Evolutionary conservation across 2,888 invertebrate species (phyloP).

Genomic region (Sinentomon sp.): DNA sequence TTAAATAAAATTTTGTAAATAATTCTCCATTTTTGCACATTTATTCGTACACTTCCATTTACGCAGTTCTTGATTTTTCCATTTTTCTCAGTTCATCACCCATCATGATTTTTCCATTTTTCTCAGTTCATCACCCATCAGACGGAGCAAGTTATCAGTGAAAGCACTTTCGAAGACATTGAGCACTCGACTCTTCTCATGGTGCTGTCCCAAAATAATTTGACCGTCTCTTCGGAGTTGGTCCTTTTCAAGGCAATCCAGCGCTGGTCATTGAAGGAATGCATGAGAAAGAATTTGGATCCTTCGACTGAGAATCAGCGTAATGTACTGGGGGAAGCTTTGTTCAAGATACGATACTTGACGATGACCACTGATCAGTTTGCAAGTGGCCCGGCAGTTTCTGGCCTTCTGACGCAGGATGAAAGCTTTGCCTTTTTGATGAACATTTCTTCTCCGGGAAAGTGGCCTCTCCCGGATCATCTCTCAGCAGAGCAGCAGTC

Average conservation of each 20-base stretch:
- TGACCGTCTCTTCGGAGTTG: constrained; percentile 43
- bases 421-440: constrained; percentile 55
- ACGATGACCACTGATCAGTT: constrained; percentile 53
- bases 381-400: constrained; percentile 50
- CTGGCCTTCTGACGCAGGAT: constrained; percentile 37
- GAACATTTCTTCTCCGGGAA: constrained; percentile 42
- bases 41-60: too few relatives aligned
- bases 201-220: constrained; percentile 40
- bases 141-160: constrained; percentile 42
- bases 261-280: constrained; percentile 33
- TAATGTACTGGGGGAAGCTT: constrained; percentile 21
- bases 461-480: constrained; percentile 11
- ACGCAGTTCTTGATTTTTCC: too few relatives aligned
- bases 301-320: constrained; percentile 10
- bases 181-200: constrained; percentile 43
- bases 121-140: constrained; percentile 42
- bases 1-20: too few relatives aligned
- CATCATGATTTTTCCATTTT: too few relatives aligned
- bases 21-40: too few relatives aligned
- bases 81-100: too few relatives aligned
- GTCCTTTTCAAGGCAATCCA: constrained; percentile 44
- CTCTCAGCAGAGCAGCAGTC: constrained; percentile 1
- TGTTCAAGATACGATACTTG: constrained; percentile 49
- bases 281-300: constrained; percentile 24
- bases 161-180: constrained; percentile 46